Conservation (phyloP, 30 jellyfish, hydroid and myxozoan genomes). For the Haliclystus octoradiatus region DNA sequence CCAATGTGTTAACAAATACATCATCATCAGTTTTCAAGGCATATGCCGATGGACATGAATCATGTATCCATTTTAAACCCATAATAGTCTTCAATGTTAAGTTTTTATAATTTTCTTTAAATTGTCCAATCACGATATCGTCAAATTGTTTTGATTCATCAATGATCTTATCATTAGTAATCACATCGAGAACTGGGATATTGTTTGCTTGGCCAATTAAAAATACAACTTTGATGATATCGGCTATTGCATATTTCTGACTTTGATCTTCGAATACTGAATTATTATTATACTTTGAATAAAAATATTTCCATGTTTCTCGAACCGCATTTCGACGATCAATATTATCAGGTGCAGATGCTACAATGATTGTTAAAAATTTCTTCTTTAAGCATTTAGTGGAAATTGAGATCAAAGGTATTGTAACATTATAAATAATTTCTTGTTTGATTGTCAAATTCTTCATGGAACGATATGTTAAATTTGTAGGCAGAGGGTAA, state of each 20-base stretch:
- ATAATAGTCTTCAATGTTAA: slow-evolving; percentile 72
- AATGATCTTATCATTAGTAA: slow-evolving; percentile 8
- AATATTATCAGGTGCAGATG: slow-evolving; percentile 49
- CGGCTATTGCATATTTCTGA: slow-evolving; percentile 5
- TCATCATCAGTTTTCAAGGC: slow-evolving; percentile 89
- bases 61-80: slow-evolving; percentile 83
- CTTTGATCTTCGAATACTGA: background rate
- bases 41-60: slow-evolving; percentile 42
- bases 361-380: slow-evolving; percentile 41
- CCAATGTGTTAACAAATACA: slow-evolving; percentile 60
- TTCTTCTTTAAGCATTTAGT: slow-evolving; percentile 41
- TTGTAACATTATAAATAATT: slow-evolving; percentile 43
- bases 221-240: slow-evolving; percentile 52
- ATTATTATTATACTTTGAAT: slow-evolving; percentile 7
- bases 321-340: slow-evolving; percentile 54
- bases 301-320: slow-evolving; percentile 58
- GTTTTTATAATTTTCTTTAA: slow-evolving; percentile 57
- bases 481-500: no score
- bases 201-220: slow-evolving; percentile 43
- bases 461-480: no score
- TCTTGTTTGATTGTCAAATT: slow-evolving; percentile 11
- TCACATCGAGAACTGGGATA: slow-evolving; percentile 4
- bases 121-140: slow-evolving; percentile 75
- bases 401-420: slow-evolving; percentile 55
- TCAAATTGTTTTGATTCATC: slow-evolving; percentile 43